phyloP scores from a whole-genome alignment of 2,888 invertebrate species.

The Latrodectus hesperus region DNA sequence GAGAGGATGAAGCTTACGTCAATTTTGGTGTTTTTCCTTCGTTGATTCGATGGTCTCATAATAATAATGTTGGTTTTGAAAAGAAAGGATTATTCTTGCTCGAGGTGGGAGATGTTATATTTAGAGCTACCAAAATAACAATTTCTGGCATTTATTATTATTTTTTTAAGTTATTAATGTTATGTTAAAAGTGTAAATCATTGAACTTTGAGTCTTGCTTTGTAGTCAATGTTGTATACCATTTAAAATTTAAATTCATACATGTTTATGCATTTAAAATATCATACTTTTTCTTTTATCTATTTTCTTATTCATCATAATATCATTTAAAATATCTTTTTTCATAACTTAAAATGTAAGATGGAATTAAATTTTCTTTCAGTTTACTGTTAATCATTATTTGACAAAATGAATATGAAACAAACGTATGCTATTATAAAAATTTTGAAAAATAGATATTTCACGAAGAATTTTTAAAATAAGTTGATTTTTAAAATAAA shows the following conservation, averaged over 20 bases:
- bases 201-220: not conserved
- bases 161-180: not conserved
- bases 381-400: constrained; percentile 43
- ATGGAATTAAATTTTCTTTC: not conserved
- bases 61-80: not conserved
- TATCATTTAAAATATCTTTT: constrained; percentile 2
- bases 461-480: too few species aligned
- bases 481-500: too few species aligned
- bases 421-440: too few species aligned
- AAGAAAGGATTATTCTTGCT: too few species aligned
- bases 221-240: too few species aligned
- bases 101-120: too few species aligned
- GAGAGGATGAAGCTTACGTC: constrained; percentile 10
- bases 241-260: too few species aligned
- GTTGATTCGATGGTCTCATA: constrained; percentile 6
- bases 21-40: constrained; percentile 24
- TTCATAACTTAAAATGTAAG: not conserved
- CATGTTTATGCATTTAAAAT: not conserved
- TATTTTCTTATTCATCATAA: not conserved
- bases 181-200: not conserved
- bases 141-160: not conserved
- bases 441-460: too few species aligned
- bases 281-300: not conserved
- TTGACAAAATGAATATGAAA: not conserved
- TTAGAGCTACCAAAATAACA: too few species aligned